Conservation (phyloP, 2,888 invertebrate genomes). For the Didymodactylos carnosus region DNA sequence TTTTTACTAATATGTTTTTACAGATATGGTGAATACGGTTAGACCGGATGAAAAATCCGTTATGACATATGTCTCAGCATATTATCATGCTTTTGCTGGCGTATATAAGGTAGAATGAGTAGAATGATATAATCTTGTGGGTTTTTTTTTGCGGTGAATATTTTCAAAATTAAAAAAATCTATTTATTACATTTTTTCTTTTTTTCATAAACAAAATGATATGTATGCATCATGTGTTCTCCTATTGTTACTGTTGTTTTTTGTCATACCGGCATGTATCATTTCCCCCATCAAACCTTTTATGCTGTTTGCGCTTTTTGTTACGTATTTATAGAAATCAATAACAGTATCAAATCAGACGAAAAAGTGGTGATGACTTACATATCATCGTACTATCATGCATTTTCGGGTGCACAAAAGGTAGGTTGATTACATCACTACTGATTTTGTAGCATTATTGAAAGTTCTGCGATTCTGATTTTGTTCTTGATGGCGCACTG, state of each 20-base stretch:
- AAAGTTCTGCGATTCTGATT: too few relatives aligned
- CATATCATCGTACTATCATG: conserved; percentile 97
- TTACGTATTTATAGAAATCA: conserved; percentile 11
- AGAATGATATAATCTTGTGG: not conserved
- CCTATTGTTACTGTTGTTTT: not conserved
- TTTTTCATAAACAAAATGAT: not conserved
- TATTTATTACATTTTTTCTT: not conserved
- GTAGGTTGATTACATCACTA: not conserved
- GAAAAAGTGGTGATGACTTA: conserved; percentile 98
- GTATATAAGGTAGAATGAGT: conserved; percentile 71
- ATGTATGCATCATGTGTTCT: not conserved
- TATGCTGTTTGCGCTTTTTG: not conserved
- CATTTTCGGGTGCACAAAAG: conserved; percentile 49
- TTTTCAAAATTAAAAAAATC: conserved; percentile 9
- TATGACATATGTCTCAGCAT: conserved; percentile 99
- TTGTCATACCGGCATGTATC: not conserved
- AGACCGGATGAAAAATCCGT: conserved; percentile 99
- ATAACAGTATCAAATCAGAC: conserved; percentile 45
- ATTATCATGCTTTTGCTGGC: conserved; percentile 99
- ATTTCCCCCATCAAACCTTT: not conserved
- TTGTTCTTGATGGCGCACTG: too few relatives aligned
- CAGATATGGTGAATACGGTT: conserved; percentile 98
- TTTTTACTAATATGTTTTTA: conserved; percentile 35
- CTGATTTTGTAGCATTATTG: too few relatives aligned
- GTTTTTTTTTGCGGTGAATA: not conserved